Base-by-base conservation (phyloP, 1,140 invertebrate species). In the Lepidurus arcticus region DNA sequence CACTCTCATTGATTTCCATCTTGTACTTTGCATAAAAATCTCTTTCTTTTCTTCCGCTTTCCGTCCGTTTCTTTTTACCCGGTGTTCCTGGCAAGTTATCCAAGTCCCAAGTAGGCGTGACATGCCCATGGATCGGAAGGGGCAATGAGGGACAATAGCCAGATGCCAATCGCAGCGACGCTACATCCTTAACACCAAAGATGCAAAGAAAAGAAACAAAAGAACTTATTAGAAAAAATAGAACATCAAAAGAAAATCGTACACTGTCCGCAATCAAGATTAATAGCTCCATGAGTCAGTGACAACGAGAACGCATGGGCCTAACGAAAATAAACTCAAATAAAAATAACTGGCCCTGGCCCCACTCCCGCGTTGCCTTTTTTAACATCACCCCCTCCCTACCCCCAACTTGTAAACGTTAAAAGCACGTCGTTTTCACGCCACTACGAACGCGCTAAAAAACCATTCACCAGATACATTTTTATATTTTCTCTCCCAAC, bases 131-230 rank as follows among this genome's bases (percentile, higher is more conserved):
- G 53, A 65, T 65, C 53, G 53, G 53, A 65, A 65, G 53, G 16
- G 53, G 53, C 53, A 65, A 65, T 65, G 53, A 65, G 53, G 53
- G 53, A 65, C 53, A 65, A 65, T 65, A 65, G 53, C 53, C 53
- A 65, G 53, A 65, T 65, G 53, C 13, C 21, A 65, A 65, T 65
- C 53, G 53, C 53, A 65, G 53, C 53, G 53, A 65, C 53, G 53
- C 53, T 65, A 65, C 53, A 65, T 65, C 53, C 53, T 65, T 65
- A 65, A 65, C 53, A 13, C 16, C 53, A 21, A 5, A 65, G 21
- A 7, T 7, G 1, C 16, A 65, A 9, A 7, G 13, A 65, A 16
- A 65, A 21, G 53, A 16, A 21, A 16, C 16, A 65, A 65, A 47
- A 65, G 21, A 65, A 7, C 53, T 7, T 65, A 65, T 21, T 7